Evolutionary conservation across 2,888 invertebrate species (phyloP), one percentile per base, ranked within the genome.

Genomic region (Oxystoma pomonae): DNA sequence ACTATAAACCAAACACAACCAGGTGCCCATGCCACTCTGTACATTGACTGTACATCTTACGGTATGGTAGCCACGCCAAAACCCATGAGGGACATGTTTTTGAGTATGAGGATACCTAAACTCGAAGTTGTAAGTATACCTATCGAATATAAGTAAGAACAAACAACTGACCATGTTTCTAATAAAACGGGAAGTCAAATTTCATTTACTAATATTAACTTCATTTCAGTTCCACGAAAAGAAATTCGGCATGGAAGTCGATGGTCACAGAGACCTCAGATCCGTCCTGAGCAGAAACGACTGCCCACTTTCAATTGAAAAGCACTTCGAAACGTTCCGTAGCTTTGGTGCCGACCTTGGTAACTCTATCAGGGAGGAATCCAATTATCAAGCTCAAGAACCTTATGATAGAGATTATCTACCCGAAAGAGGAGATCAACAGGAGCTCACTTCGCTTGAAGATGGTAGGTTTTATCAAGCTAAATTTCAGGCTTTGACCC

Each of bases 41-140:
- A 86, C 70, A 82, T 87, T 1, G 88, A 89, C 70, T 91, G 90
- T 74, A 81, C 82, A 20, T 81, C 84, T 1, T 83, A 88, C 65
- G 90, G 89, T 51, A 84, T 84, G 78, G 84, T 90, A 20, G 79
- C 83, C 7, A 84, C 87, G 73, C 83, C 85, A 3, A 83, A 83
- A 69, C 79, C 83, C 57, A 82, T 85, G 75, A 83, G 85, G 67
- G 85, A 87, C 67, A 82, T 87, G 78, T 81, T 85, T 70, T 78
- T 81, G 58, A 81, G 84, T 70, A 82, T 86, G 80, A 80, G 79
- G 17, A 80, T 79, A 70, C 82, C 82, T 9, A 79, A 82, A 66
- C 69, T 87, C 57, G 84, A 84, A 78, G 78, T 87, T 80, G 88
- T 88, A 75, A 83, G 85, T 80, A 22, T 55, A 2, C 12, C 49